These are phyloP conservation scores for Eidolon helvum DNA, from an alignment of 2,113 vertebrate species.

Conservation along the genomic window DNA sequence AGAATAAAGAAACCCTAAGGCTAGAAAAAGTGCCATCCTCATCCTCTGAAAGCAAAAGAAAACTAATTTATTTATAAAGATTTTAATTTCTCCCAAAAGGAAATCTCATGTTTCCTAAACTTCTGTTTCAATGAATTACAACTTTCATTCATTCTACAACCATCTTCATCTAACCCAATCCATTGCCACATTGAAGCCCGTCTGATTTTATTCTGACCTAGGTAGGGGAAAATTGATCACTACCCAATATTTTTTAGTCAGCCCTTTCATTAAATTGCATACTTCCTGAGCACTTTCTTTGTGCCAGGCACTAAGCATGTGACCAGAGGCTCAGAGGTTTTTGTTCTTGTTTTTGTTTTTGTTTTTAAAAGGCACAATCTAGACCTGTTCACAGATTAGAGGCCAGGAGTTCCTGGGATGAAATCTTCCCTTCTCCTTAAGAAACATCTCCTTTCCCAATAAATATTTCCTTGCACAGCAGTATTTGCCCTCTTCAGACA, in stretches of 20 bases:
- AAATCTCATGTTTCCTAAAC: neutral
- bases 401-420: no score
- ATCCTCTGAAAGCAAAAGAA: constrained; percentile 16
- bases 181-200: neutral
- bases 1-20: neutral
- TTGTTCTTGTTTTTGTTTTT: neutral
- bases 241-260: neutral
- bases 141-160: neutral
- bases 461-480: no score
- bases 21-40: neutral
- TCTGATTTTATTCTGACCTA: neutral
- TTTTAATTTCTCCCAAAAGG: constrained; percentile 34
- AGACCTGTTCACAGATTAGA: neutral
- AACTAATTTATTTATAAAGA: neutral
- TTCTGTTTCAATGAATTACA: neutral
- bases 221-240: neutral
- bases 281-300: neutral
- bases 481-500: neutral
- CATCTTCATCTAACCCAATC: neutral
- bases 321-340: neutral
- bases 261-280: neutral
- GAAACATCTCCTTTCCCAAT: neutral
- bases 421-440: neutral
- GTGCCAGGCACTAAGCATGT: no score
- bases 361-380: neutral